Base-by-base conservation (phyloP, 92 coral and sea anemone species). In the Galaxea fascicularis region DNA sequence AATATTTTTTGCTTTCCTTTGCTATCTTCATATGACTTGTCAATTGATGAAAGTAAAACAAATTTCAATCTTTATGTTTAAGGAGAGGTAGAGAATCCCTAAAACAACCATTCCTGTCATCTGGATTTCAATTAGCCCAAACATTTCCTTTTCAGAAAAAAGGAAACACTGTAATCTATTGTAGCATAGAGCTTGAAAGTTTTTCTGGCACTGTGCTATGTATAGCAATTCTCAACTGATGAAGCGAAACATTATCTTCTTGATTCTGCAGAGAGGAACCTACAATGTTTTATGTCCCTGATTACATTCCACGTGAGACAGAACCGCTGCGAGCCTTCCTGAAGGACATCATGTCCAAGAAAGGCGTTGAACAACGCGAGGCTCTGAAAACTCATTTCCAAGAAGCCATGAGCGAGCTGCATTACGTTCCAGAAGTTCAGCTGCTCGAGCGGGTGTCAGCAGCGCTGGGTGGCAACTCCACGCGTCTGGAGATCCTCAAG, bases 341-440 rank as follows among this genome's bases (percentile, higher is more conserved):
- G n/a, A 49, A 74, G 21, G 20, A 54, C 16, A 67, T 39, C 73
- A 6, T 9, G 31, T 68, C 49, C 27, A 6, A 74, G 16, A 51
- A 49, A 7, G 63, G 62, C 8, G 49, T 17, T 10, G 62, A 25
- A 57, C 54, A 74, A 25, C 35, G 31, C 29, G 78, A 73, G 47
- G 22, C 79, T 47, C 46, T 49, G 5, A 29, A 74, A 57, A 20
- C 22, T 8, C 79, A 74, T 30, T 74, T 41, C 63, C 63, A 74
- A 46, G 62, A 74, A n/a, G 79, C 79, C 45, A 74, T 74, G 79
- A 49, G 39, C 3, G 63, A 51, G 47, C 41, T 74, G 10, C 79
- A 57, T 31, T 25, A 74, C 65, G 54, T 31, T 15, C 79, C 64
- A 47, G 79, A 74, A 20, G 26, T 74, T 15, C 35, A 74, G 64